phyloP scores from a whole-genome alignment of 2,797 vertebrate species.

The Diglossa cyanea region DNA sequence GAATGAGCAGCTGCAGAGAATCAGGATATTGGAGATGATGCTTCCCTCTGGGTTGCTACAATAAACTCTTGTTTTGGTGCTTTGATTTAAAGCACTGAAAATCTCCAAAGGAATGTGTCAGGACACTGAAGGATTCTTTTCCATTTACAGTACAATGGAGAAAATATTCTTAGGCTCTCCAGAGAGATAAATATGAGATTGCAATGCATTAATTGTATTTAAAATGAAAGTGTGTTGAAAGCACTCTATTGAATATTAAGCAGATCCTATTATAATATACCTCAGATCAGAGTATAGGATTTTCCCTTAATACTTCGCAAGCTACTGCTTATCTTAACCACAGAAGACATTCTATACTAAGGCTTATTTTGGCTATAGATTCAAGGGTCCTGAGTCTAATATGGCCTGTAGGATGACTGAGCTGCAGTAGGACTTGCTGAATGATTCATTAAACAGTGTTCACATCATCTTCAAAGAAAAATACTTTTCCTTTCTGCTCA shows the following conservation, averaged over 20 bases:
- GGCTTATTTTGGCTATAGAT: conserved; percentile 47
- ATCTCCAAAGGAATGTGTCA: conserved; percentile 46
- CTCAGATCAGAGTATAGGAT: conserved; percentile 58
- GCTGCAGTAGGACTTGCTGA: conserved; percentile 34
- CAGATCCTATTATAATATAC: conserved; percentile 50
- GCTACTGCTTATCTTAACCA: conserved; percentile 49
- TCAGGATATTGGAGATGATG: conserved; percentile 51
- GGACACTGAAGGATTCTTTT: conserved; percentile 59
- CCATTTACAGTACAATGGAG: conserved; percentile 69
- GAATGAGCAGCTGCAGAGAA: conserved; percentile 68
- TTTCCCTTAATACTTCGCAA: conserved; percentile 57
- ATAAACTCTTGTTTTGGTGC: conserved; percentile 69
- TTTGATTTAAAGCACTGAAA: conserved; percentile 70
- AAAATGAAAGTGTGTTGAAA: conserved; percentile 54
- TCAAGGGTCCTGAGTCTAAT: conserved; percentile 30
- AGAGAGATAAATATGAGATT: conserved; percentile 55
- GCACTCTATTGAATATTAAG: conserved; percentile 49
- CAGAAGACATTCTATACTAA: conserved; percentile 5
- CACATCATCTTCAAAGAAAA: conserved; percentile 52
- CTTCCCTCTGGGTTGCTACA: conserved; percentile 58
- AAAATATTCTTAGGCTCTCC: conserved; percentile 62
- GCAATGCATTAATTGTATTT: conserved; percentile 60
- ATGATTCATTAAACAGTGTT: conserved; percentile 64
- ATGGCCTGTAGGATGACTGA: conserved; percentile 37
- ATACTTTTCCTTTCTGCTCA: conserved; percentile 46